Evolutionary conservation across 2,888 invertebrate species (phyloP).

Genomic region (Pecten maximus): DNA sequence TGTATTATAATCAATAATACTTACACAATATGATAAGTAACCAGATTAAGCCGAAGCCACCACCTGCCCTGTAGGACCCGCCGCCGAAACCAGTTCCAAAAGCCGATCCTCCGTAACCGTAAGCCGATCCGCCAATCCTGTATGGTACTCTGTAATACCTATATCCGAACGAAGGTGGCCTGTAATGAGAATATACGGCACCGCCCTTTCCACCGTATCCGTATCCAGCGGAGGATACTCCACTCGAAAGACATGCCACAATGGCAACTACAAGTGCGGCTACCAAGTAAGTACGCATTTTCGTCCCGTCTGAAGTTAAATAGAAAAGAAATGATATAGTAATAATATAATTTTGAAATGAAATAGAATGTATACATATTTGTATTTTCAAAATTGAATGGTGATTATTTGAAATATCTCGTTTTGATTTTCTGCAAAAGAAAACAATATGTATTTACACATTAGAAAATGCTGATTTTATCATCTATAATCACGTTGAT

Average conservation of each 20-base stretch:
- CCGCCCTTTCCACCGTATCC: neutral
- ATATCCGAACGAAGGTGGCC: neutral
- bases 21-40: neutral
- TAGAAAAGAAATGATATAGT: no score
- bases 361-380: no score
- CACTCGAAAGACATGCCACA: neutral
- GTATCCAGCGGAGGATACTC: neutral
- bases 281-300: constrained; percentile 9
- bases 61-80: neutral
- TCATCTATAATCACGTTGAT: no score
- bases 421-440: no score
- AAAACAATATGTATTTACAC: no score
- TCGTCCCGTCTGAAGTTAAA: neutral
- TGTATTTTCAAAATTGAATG: no score
- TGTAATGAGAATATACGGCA: neutral
- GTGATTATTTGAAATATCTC: no score
- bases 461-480: no score
- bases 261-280: neutral
- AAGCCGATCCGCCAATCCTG: neutral
- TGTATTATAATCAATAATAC: neutral
- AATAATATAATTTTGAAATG: no score
- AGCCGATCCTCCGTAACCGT: neutral
- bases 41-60: neutral
- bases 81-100: neutral
- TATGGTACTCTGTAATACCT: neutral